A percentile compares a stretch with the other conserved stretches of the same genome.
Conservation (phyloP, 2,113 vertebrate genomes). For the Cyprinodon tularosa region DNA sequence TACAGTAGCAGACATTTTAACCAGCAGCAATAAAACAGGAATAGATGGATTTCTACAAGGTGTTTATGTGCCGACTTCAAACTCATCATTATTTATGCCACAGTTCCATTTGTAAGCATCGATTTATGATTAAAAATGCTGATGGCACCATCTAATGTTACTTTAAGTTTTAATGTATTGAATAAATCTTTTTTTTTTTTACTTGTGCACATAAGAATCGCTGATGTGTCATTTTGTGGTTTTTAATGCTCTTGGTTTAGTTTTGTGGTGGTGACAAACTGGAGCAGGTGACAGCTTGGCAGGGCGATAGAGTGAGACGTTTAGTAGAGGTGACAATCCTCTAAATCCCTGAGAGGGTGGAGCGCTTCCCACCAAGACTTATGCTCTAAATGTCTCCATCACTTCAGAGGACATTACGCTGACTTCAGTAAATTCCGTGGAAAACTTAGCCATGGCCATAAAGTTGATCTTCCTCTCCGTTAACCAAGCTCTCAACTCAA, state of each 20-base stretch:
- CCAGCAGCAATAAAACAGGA: background rate
- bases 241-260: constrained; percentile 14
- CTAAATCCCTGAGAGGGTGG: constrained; percentile 26
- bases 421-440: background rate
- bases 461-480: background rate
- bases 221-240: background rate
- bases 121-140: background rate
- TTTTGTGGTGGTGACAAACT: constrained; percentile 31
- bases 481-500: background rate
- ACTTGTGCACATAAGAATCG: background rate
- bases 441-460: background rate
- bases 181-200: background rate
- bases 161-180: background rate
- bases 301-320: constrained; percentile 6
- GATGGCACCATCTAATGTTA: background rate
- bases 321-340: constrained; percentile 21
- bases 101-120: background rate
- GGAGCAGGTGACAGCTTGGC: constrained; percentile 30
- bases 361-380: constrained; percentile 26
- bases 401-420: background rate
- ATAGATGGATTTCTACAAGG: constrained; percentile 2
- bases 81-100: constrained; percentile 6
- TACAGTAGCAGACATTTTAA: background rate
- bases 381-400: constrained; percentile 7
- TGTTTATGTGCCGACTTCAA: background rate